These are phyloP conservation scores for Labeo calbasu DNA, from an alignment of 2,797 vertebrate genomes.

Conservation along the genomic window DNA sequence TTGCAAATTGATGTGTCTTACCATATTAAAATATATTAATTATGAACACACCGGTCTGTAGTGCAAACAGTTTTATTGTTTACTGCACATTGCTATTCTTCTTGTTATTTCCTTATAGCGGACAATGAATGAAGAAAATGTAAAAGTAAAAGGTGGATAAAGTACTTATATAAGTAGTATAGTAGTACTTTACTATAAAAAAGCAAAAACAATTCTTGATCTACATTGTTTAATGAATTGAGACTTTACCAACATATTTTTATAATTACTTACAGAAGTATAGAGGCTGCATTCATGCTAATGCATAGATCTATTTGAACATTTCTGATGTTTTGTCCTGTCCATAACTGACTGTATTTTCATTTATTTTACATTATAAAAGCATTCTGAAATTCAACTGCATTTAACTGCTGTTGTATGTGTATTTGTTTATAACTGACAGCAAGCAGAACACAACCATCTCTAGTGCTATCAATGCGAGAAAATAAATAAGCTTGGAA, in stretches of 20 bases:
- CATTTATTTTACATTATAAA: too few species aligned
- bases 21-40: too few species aligned
- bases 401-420: background rate
- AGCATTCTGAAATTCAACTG: background rate
- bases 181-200: too few species aligned
- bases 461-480: background rate
- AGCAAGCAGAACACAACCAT: background rate
- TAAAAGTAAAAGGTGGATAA: too few species aligned
- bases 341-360: background rate
- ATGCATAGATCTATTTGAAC: background rate
- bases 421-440: background rate
- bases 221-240: background rate
- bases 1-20: too few species aligned
- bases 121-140: too few species aligned
- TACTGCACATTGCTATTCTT: too few species aligned
- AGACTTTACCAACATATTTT: background rate
- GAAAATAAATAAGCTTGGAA: background rate
- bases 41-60: too few species aligned
- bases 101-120: too few species aligned
- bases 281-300: background rate
- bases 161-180: too few species aligned
- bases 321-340: background rate
- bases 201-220: too few species aligned
- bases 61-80: too few species aligned
- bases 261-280: background rate